Evolutionary conservation across 2,888 invertebrate species (phyloP), one percentile per base, ranked within the genome.

Genomic region (Aquatica leii): DNA sequence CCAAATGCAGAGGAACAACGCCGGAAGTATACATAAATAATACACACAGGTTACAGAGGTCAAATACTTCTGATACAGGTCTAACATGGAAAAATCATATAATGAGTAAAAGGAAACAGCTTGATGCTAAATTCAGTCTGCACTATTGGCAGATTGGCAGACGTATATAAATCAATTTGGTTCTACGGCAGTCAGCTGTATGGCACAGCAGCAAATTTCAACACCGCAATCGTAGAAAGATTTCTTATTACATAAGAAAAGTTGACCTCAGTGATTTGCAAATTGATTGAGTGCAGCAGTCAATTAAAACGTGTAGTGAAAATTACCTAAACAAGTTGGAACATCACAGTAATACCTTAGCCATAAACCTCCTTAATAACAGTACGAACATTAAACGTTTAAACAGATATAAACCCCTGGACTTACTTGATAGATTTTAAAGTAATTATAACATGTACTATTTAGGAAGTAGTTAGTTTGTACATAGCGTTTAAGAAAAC

Each of bases 1-100:
- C 37, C 1, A 49, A 56, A 37, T 72, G 69, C 24, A 69, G 68
- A 14, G 37, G 59, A 51, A 41, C 24, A 4, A 4, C 6, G 6
- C 24, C 24, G 24, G 24, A 24, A 2, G 24, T 24, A 24, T 24
- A 4, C 24, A 24, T 24, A 24, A 24, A 24, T 6, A 24, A 24
- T 6, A 24, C 6, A 24, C 24, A 2, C 24, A 24, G 6, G 24
- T 6, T 6, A 2, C 24, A 24, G 24, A 24, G 24, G 24, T 24
- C 24, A 24, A 24, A 24, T 24, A 24, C 6, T 6, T 24, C 6
- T 4, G 24, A 24, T 24, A 24, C 2, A 24, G 24, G 6, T 24
- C n/a, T n/a, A n/a, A 24, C 24, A 24, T 24, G 24, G 24, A 24
- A 24, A 24, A 24, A 24, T 2, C 24, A 24, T 6, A 24, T 24